Conservation (phyloP, 2,113 vertebrate genomes). For the Mustela nigripes region DNA sequence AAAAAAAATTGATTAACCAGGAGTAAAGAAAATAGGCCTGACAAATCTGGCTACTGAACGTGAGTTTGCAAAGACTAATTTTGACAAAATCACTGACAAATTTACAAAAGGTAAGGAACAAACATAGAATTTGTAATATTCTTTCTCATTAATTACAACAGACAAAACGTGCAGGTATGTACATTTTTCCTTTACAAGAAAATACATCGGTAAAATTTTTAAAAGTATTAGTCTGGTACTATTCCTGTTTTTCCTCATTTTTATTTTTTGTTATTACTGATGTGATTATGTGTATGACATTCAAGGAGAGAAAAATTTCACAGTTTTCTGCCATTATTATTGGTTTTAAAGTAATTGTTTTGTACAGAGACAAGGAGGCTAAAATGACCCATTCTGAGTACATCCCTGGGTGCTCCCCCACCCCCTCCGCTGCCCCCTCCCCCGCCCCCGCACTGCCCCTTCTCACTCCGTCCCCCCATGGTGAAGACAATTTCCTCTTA, state of each 20-base stretch:
- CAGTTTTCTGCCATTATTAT: background rate
- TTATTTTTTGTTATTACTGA: background rate
- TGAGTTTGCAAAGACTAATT: background rate
- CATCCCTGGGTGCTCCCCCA: background rate
- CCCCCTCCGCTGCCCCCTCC: background rate
- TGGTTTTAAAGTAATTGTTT: background rate
- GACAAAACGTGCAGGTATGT: background rate
- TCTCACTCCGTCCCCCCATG: background rate
- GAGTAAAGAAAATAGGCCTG: background rate
- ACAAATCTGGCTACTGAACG: background rate
- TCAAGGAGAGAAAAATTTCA: background rate
- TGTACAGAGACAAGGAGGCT: background rate
- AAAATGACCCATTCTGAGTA: background rate
- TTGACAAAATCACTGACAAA: background rate
- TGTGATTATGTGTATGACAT: background rate
- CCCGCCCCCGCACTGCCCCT: background rate
- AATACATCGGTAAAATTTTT: background rate
- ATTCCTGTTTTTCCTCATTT: background rate
- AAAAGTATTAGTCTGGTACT: background rate
- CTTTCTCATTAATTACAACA: background rate
- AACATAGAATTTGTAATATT: background rate
- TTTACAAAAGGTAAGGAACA: background rate
- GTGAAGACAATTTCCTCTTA: background rate
- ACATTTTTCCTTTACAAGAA: slow-evolving; percentile 26
- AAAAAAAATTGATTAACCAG: background rate